A percentile compares a stretch with the other conserved stretches of the same genome.
Evolutionary conservation across 2,113 vertebrate species (phyloP).

Genomic region (Plestiodon gilberti): DNA sequence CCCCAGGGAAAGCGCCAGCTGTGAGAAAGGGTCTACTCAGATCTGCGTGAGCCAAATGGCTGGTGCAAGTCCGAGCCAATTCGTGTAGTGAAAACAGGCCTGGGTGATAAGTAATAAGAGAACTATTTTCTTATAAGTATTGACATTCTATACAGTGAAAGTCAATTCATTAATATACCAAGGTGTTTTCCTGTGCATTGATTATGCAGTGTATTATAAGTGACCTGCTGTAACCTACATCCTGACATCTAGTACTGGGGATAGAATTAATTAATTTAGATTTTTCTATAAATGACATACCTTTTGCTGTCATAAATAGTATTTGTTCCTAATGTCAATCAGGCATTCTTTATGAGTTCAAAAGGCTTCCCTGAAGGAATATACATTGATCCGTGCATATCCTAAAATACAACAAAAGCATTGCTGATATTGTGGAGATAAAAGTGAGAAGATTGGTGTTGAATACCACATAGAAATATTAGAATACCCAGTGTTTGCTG

Average conservation of each 20-base stretch:
- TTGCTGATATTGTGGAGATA: slow-evolving; percentile 68
- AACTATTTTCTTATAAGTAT: slow-evolving; percentile 29
- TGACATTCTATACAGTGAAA: slow-evolving; percentile 23
- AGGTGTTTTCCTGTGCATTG: slow-evolving; percentile 42
- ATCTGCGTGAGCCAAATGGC: no score
- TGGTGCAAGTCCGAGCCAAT: no score
- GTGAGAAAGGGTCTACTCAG: no score
- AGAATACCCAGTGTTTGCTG: slow-evolving; percentile 56
- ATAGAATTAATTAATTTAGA: slow-evolving; percentile 70
- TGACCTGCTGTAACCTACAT: slow-evolving; percentile 54
- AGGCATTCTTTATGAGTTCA: slow-evolving; percentile 69
- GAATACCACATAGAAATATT: slow-evolving; percentile 51
- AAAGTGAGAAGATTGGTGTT: slow-evolving; percentile 49
- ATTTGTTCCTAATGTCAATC: slow-evolving; percentile 72
- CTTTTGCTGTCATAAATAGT: slow-evolving; percentile 60
- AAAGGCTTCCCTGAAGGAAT: slow-evolving; percentile 74
- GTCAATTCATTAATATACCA: slow-evolving; percentile 37
- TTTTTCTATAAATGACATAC: slow-evolving; percentile 64
- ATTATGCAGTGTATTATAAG: slow-evolving; percentile 40
- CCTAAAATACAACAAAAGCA: slow-evolving; percentile 71
- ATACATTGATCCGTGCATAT: slow-evolving; percentile 72
- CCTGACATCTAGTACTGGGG: slow-evolving; percentile 61
- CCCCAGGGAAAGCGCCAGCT: no score
- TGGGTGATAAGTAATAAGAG: no score
- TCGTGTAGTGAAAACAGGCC: no score